Evolutionary conservation across 2,797 vertebrate species (phyloP).

Genomic region (Bucorvus abyssinicus): DNA sequence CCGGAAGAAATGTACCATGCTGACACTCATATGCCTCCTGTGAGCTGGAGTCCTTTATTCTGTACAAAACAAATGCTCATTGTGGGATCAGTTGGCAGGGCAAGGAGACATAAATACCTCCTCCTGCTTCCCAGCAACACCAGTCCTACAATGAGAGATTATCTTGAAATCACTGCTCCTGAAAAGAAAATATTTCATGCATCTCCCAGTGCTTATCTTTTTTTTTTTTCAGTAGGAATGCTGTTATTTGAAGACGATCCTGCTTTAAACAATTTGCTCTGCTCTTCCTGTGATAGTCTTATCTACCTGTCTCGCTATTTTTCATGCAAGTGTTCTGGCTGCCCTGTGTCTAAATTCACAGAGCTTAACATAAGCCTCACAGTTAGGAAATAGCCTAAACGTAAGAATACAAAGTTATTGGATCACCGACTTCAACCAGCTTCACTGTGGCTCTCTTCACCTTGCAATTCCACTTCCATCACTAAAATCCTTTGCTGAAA

Average conservation of each 20-base stretch:
- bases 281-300: not conserved
- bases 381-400: not conserved
- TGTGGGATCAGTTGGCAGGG: not conserved
- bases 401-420: not conserved
- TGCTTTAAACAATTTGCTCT: not conserved
- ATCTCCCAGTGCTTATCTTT: not conserved
- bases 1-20: not conserved
- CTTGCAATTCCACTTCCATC: not conserved
- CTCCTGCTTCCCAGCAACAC: not conserved
- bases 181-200: not conserved
- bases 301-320: not conserved
- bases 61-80: not conserved
- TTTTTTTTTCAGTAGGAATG: rapidly evolving
- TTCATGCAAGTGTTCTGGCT: not conserved
- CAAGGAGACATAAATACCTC: not conserved
- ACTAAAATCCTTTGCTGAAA: not conserved
- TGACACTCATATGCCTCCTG: not conserved
- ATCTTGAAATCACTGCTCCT: not conserved
- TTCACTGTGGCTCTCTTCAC: not conserved
- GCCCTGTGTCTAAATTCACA: not conserved
- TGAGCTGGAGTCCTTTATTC: not conserved
- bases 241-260: rapidly evolving
- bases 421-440: not conserved
- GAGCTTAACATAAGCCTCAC: not conserved
- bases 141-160: not conserved